These are phyloP conservation scores for Lepilemur ruficaudatus DNA, from an alignment of 2,797 vertebrate species.

Conservation along the genomic window DNA sequence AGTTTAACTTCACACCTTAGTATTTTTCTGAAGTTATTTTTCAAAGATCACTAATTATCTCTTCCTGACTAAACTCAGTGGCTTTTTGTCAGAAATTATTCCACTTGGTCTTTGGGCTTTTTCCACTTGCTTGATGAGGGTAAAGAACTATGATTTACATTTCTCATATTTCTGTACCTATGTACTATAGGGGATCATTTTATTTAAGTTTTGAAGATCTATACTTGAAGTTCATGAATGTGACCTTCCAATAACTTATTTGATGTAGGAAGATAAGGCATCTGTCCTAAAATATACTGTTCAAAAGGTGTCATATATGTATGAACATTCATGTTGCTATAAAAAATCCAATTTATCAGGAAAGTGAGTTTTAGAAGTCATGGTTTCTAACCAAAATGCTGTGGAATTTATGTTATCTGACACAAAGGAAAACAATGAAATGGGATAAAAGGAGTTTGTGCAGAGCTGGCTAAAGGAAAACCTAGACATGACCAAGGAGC, in stretches of 20 bases:
- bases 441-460: neutral
- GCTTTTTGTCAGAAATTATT: slow-evolving; percentile 25
- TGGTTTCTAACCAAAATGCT: slow-evolving; percentile 62
- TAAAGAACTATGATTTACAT: neutral
- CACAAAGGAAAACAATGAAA: slow-evolving; percentile 2
- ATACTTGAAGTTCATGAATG: neutral
- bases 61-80: neutral
- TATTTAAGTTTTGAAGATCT: neutral
- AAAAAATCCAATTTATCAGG: neutral
- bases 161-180: neutral
- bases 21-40: slow-evolving; percentile 30
- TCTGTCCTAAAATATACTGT: neutral
- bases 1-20: neutral
- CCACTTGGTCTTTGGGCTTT: neutral
- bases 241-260: neutral
- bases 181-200: neutral
- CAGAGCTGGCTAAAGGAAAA: neutral
- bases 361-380: neutral
- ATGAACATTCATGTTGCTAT: neutral
- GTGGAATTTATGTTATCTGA: slow-evolving; percentile 34
- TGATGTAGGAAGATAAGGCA: slow-evolving; percentile 20
- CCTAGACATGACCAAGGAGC: neutral
- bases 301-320: neutral
- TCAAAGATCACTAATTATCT: neutral
- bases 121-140: neutral